Conservation (phyloP, 2,888 invertebrate species). For the Exocentrus adspersus region DNA sequence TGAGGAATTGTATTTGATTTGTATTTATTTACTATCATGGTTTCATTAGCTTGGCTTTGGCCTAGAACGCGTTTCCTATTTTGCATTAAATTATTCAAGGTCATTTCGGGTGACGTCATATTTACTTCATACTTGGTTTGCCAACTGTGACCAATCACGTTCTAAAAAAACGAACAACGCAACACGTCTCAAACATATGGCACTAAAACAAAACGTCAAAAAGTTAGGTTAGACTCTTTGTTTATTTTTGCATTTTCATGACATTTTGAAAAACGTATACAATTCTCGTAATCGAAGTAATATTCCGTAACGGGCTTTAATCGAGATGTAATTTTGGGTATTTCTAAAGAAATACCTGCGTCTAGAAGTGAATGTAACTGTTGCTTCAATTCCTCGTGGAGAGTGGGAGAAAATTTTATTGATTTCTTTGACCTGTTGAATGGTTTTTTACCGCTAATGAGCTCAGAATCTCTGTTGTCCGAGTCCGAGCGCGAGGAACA, state of each 20-base stretch:
- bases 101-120: too few species aligned
- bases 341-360: background rate
- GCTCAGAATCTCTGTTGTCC: slow-evolving; percentile 29
- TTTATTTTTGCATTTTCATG: slow-evolving; percentile 5
- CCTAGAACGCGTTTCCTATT: too few species aligned
- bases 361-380: slow-evolving; percentile 10
- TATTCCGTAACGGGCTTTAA: background rate
- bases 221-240: slow-evolving; percentile 4
- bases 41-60: too few species aligned
- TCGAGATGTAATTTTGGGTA: background rate
- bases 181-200: background rate
- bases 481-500: slow-evolving; percentile 41
- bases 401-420: slow-evolving; percentile 22
- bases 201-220: background rate
- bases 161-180: too few species aligned
- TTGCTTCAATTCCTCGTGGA: background rate
- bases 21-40: too few species aligned
- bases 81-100: too few species aligned
- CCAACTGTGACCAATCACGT: too few species aligned
- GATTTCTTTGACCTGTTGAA: slow-evolving; percentile 31
- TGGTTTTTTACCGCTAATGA: slow-evolving; percentile 32
- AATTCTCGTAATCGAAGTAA: background rate
- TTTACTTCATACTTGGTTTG: too few species aligned
- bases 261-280: background rate
- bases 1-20: too few species aligned